A percentile compares a stretch with the other conserved stretches of the same genome.
These are phyloP conservation scores for Microtus montanus DNA, from an alignment of 2,113 vertebrate species.

Conservation along the genomic window DNA sequence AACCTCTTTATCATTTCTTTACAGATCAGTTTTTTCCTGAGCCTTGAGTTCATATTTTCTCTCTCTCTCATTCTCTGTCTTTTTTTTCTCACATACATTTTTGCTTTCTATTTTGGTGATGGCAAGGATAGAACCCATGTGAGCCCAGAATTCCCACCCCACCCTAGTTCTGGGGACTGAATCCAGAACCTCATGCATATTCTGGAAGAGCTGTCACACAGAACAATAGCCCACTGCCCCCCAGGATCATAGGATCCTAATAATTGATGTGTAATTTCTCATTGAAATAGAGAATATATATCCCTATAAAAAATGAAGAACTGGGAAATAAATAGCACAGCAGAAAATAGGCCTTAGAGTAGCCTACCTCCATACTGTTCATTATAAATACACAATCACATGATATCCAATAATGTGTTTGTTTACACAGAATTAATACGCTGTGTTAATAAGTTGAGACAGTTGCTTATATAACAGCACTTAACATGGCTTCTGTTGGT, in stretches of 20 bases:
- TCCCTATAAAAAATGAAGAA: neutral
- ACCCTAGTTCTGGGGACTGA: neutral
- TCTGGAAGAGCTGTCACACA: neutral
- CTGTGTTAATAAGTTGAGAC: neutral
- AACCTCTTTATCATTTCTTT: neutral
- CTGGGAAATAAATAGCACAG: neutral
- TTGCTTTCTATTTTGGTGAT: neutral
- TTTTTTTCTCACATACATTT: neutral
- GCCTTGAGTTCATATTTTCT: neutral
- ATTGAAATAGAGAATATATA: neutral
- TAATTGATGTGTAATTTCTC: neutral
- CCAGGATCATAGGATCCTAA: neutral
- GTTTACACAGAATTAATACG: neutral
- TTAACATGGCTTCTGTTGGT: conserved; percentile 6
- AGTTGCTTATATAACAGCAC: neutral
- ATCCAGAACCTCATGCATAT: neutral
- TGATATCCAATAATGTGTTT: neutral
- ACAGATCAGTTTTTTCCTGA: neutral
- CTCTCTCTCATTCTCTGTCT: neutral
- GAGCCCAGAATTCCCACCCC: neutral
- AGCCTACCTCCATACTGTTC: neutral
- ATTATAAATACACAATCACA: neutral
- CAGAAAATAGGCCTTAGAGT: neutral
- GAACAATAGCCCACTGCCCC: neutral
- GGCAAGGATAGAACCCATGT: neutral